Evolutionary conservation across 2,888 invertebrate species (phyloP), one percentile per base, ranked within the genome.

Genomic region (Sabatieria punctata): DNA sequence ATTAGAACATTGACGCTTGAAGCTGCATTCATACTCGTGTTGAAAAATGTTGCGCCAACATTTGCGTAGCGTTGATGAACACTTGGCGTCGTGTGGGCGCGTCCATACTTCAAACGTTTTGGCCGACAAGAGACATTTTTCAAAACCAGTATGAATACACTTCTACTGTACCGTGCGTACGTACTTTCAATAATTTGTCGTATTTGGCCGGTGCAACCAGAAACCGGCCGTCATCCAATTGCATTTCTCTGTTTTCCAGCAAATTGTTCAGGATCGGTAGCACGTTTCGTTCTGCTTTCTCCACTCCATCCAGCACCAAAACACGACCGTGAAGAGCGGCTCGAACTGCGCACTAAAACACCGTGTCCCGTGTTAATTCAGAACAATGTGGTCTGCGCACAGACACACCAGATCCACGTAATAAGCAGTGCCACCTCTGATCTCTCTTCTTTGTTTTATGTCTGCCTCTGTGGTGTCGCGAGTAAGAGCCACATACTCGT

Each of bases 391-490:
- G 30, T 8, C 15, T 30, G 23, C 23, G 19, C 23, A 6, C 8
- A 18, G 8, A 22, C 23, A 13, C 60, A 83, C 84, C 75, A 91
- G 86, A 71, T 95, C 89, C 65, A 86, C 80, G 69, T 91, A 93
- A 61, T 77, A 78, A 0, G 91, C 88, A 33, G 83, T 85, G 19
- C 85, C 85, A 46, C 75, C 73, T 52, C 78, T 75, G 46, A 95
- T 91, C 70, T 95, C 93, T 54, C 93, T 74, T 43, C 93, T 73
- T 66, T 95, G 93, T 65, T 95, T 95, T 24, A 95, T 74, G 68
- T 95, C 95, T 3, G 88, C 82, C 68, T 95, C 95, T 0, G 93
- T 95, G 0, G 93, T 91, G 64, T 95, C 95, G 54, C 93, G 73
- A 24, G 89, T 89, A 19, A 95, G 71, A 1, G 89, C 80, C 23